Conservation (phyloP, 2,797 vertebrate genomes). For the Sebastes glaucus region DNA sequence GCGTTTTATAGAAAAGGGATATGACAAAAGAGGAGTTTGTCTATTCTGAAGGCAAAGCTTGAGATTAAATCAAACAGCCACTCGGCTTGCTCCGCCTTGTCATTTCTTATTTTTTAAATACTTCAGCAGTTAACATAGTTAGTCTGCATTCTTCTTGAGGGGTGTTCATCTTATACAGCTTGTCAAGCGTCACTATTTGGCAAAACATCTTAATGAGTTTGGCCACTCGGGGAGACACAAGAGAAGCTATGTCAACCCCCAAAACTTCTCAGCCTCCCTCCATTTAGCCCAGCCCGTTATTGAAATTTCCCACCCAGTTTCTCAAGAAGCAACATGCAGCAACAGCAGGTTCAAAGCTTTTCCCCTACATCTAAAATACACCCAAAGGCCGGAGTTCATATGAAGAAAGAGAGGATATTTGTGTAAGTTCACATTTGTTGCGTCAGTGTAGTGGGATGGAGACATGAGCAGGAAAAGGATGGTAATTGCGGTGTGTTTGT, state of each 20-base stretch:
- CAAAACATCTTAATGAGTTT: constrained; percentile 10
- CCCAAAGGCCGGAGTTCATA: constrained; percentile 42
- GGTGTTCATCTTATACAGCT: neutral
- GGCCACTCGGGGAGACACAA: neutral
- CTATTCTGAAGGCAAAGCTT: neutral
- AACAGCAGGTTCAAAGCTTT: constrained; percentile 28
- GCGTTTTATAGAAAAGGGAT: neutral
- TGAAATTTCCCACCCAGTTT: constrained; percentile 9
- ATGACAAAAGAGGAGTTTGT: neutral
- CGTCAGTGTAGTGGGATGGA: constrained; percentile 51
- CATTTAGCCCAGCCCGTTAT: neutral
- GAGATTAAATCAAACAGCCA: neutral
- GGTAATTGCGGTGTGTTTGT: constrained; percentile 27
- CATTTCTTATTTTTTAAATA: neutral
- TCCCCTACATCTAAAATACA: constrained; percentile 26
- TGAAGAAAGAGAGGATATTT: constrained; percentile 13
- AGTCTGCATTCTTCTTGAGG: constrained; percentile 1
- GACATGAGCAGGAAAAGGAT: constrained; percentile 69
- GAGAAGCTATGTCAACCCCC: neutral
- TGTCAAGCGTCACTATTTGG: neutral
- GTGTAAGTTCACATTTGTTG: constrained; percentile 47
- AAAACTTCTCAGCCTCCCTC: neutral
- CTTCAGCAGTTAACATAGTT: neutral
- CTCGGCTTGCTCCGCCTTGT: neutral
- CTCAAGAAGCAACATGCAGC: constrained; percentile 23